Evolutionary conservation across 1,140 invertebrate species (phyloP).

Genomic region (Hermetia illucens): DNA sequence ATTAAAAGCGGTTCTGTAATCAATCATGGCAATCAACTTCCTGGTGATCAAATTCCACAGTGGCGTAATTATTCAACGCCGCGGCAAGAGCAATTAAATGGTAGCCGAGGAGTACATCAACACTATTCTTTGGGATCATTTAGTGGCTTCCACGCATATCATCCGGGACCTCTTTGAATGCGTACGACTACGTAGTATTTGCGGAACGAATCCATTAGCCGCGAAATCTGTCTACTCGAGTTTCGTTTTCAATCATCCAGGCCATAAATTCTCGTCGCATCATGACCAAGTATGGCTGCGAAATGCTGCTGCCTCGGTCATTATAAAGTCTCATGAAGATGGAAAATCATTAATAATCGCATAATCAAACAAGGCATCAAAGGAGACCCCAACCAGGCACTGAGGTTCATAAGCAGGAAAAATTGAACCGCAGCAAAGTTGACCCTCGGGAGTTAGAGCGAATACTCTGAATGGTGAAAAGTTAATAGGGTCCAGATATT

Average conservation of each 20-base stretch:
- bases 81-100: too few species aligned
- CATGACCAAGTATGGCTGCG: too few species aligned
- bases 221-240: not conserved
- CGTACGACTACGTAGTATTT: too few species aligned
- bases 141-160: too few species aligned
- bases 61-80: too few species aligned
- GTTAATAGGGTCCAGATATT: not conserved
- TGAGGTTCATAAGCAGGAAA: not conserved
- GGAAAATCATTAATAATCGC: constrained; percentile 3
- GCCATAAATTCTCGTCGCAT: constrained; percentile 1
- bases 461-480: not conserved
- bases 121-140: too few species aligned
- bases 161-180: too few species aligned
- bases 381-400: not conserved
- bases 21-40: too few species aligned
- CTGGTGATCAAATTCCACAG: too few species aligned
- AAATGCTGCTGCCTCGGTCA: not conserved
- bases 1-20: too few species aligned
- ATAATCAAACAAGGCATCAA: constrained; percentile 2
- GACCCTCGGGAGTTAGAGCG: not conserved
- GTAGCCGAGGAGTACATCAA: too few species aligned
- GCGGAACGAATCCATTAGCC: too few species aligned
- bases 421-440: not conserved
- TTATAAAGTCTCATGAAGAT: not conserved
- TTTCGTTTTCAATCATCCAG: constrained; percentile 1